These are phyloP conservation scores for Aptenodytes forsteri DNA, from an alignment of 2,113 vertebrate genomes.

Conservation along the genomic window DNA sequence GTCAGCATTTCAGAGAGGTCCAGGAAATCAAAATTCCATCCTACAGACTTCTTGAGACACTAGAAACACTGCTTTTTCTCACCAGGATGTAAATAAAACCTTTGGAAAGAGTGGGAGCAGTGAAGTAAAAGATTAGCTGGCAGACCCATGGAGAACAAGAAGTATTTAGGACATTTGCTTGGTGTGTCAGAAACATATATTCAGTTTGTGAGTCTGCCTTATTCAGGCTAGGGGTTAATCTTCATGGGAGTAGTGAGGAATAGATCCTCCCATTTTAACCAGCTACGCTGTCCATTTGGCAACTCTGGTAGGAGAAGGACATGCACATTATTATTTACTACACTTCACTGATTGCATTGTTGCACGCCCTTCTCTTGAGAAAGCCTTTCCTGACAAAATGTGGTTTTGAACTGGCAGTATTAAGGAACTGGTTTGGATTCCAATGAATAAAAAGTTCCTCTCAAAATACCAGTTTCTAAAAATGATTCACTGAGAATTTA, in stretches of 20 bases:
- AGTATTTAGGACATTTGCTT: background rate
- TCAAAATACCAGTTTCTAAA: background rate
- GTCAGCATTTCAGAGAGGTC: background rate
- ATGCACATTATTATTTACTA: background rate
- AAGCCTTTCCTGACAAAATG: background rate
- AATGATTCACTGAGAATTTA: background rate
- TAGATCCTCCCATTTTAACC: background rate
- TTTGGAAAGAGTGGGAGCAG: background rate
- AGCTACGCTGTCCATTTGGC: background rate
- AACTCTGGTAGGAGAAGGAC: background rate
- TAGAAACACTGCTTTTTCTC: background rate
- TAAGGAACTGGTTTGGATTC: background rate
- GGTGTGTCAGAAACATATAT: background rate
- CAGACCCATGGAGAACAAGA: background rate
- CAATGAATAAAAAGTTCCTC: background rate
- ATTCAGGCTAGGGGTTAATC: background rate
- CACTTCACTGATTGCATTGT: background rate
- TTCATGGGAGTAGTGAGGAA: background rate
- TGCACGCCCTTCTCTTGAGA: background rate
- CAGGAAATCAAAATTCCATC: background rate
- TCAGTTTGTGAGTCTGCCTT: background rate
- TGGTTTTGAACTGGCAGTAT: background rate
- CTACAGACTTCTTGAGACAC: background rate
- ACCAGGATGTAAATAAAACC: background rate
- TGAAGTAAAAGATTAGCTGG: background rate